Evolutionary conservation across 2,113 vertebrate species (phyloP).

Genomic region (Brachyistius frenatus): DNA sequence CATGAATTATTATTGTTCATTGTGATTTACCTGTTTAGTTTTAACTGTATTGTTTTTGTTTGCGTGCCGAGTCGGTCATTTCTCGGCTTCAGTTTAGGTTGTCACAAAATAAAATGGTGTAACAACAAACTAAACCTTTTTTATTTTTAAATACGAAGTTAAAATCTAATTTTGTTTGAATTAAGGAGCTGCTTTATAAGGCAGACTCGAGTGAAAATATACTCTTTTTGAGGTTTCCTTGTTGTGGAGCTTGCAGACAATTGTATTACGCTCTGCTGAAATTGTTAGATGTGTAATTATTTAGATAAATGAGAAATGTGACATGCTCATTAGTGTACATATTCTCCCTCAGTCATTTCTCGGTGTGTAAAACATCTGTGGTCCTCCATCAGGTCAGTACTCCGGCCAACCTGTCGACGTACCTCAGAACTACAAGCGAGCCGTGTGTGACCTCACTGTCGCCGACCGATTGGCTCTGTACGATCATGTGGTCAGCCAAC

Average conservation of each 20-base stretch:
- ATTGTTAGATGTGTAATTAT: not conserved
- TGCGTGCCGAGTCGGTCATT: no score
- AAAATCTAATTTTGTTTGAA: not conserved
- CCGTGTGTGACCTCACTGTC: constrained; percentile 92
- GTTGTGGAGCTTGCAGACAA: not conserved
- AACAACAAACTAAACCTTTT: not conserved
- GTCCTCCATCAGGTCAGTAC: constrained; percentile 85
- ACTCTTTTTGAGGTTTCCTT: not conserved
- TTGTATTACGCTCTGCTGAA: no score
- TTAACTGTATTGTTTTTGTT: no score
- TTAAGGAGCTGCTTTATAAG: not conserved
- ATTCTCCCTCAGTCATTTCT: not conserved
- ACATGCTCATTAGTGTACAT: not conserved
- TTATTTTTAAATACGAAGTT: not conserved
- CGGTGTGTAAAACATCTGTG: constrained; percentile 49
- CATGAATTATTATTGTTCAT: not conserved
- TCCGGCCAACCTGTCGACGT: constrained; percentile 89
- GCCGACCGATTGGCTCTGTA: constrained; percentile 95
- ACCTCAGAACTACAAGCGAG: constrained; percentile 94
- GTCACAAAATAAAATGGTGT: no score
- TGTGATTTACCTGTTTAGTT: no score
- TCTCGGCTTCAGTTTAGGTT: no score
- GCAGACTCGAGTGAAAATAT: not conserved
- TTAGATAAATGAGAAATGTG: not conserved
- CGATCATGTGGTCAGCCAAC: constrained; percentile 88